Evolutionary conservation across 1,140 invertebrate species (phyloP), one percentile per base, ranked within the genome.

Genomic region (Drosophila pachea): DNA sequence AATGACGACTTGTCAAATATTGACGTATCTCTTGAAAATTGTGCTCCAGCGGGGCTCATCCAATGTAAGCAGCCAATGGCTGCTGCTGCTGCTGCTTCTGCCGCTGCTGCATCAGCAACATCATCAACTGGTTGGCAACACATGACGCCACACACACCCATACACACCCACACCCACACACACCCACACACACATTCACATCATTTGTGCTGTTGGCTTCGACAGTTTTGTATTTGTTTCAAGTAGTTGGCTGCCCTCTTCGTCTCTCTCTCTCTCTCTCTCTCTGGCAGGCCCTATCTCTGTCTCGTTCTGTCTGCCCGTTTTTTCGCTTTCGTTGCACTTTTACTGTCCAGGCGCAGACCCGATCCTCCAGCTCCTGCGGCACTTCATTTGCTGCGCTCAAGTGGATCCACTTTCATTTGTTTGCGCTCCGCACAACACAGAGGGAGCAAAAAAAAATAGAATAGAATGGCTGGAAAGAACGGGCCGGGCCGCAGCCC

Each of bases 321-420:
- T 69, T 86, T 82, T 87, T 87, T 78, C 76, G 83, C 84, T 87
- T 83, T 87, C 83, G 84, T 68, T 87, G 83, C 83, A 87, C 83
- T 87, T 87, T 87, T 87, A 65, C 83, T 87, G 83, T 75, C 76
- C 79, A 66, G 61, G 68, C 47, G 35, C 29, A n/a, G 43, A 22
- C 54, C 31, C 43, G 48, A 29, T 40, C 59, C 67, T 77, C 54
- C 65, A 70, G 70, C 68, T 60, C 38, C 65, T 60, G 68, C 58
- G 70, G 73, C 78, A 87, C 83, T 87, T 87, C 83, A 87, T 87
- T 87, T 87, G 76, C 83, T 74, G 78, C 83, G 76, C 78, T 87
- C 83, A 87, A 87, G 83, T 87, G 83, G 83, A 87, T 87, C 83
- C 83, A 87, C 83, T 87, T 87, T 87, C 83, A 87, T 87, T 87